A percentile compares a stretch with the other conserved stretches of the same genome.
Evolutionary conservation across 2,888 invertebrate species (phyloP).

Genomic region (Dusona sp.): DNA sequence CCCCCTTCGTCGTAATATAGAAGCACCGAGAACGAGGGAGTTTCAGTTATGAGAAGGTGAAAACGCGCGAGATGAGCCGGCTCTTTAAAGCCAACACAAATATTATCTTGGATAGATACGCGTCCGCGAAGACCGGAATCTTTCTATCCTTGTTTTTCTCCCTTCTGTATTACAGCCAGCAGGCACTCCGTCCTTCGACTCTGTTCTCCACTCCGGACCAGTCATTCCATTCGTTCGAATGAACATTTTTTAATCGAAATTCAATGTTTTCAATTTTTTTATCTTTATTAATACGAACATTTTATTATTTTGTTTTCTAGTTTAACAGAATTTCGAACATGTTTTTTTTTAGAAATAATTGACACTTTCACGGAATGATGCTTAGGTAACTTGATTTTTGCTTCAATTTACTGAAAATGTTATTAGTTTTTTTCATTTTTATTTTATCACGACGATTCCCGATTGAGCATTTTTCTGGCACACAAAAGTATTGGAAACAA

Average conservation of each 20-base stretch:
- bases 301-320: background rate
- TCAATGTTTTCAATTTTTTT: background rate
- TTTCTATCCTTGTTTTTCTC: conserved; percentile 69
- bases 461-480: too few species aligned
- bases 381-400: too few species aligned
- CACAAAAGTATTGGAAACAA: too few species aligned
- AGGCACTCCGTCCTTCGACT: background rate
- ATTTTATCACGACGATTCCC: too few species aligned
- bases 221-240: conserved; percentile 3
- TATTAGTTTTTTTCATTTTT: too few species aligned
- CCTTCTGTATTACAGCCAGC: conserved; percentile 9
- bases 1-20: conserved; percentile 18
- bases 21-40: conserved; percentile 27
- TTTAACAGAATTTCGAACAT: background rate
- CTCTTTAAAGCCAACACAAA: conserved; percentile 79
- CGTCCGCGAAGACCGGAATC: conserved; percentile 69
- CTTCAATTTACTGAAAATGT: too few species aligned
- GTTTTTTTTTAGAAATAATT: too few species aligned
- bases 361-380: too few species aligned
- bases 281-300: background rate
- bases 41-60: conserved; percentile 62
- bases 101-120: conserved; percentile 78
- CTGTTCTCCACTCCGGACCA: background rate
- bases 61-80: conserved; percentile 70
- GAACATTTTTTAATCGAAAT: background rate